Conservation (phyloP, 2,888 invertebrate species). For the Pheosia gnoma region DNA sequence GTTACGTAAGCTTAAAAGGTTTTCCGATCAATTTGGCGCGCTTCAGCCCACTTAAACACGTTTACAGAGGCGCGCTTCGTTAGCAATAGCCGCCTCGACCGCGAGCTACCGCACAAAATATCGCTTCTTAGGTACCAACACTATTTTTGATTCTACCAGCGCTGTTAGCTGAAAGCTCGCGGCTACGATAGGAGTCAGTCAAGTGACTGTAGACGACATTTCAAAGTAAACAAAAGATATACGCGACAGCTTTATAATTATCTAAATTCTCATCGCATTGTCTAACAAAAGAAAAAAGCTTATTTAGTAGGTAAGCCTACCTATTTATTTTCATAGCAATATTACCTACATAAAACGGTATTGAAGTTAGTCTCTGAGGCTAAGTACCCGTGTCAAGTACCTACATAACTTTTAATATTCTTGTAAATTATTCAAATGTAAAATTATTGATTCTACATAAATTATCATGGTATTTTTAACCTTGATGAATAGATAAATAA, state of each 20-base stretch:
- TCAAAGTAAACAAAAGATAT: conserved; percentile 24
- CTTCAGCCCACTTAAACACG: conserved; percentile 56
- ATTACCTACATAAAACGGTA: too few relatives aligned
- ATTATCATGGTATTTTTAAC: conserved; percentile 35
- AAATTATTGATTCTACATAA: conserved; percentile 14
- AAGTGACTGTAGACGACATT: conserved; percentile 21
- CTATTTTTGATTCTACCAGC: conserved; percentile 1
- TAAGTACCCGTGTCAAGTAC: background rate
- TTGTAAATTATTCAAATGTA: conserved; percentile 6
- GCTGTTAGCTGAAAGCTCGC: conserved; percentile 4
- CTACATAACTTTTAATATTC: background rate
- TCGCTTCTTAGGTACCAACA: background rate
- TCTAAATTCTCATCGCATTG: conserved; percentile 17
- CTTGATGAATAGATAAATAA: conserved; percentile 35
- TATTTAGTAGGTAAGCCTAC: background rate
- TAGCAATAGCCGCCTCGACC: conserved; percentile 23
- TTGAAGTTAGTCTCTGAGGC: background rate
- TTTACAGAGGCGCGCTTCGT: conserved; percentile 41
- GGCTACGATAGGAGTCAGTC: conserved; percentile 4
- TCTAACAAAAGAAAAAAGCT: conserved; percentile 13
- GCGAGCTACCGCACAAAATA: conserved; percentile 1
- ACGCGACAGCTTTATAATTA: conserved; percentile 14
- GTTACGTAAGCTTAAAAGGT: conserved; percentile 63
- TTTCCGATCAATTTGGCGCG: conserved; percentile 59
- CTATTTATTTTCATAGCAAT: too few relatives aligned